Conservation (phyloP, 2,797 vertebrate species). For the Miichthys miiuy region DNA sequence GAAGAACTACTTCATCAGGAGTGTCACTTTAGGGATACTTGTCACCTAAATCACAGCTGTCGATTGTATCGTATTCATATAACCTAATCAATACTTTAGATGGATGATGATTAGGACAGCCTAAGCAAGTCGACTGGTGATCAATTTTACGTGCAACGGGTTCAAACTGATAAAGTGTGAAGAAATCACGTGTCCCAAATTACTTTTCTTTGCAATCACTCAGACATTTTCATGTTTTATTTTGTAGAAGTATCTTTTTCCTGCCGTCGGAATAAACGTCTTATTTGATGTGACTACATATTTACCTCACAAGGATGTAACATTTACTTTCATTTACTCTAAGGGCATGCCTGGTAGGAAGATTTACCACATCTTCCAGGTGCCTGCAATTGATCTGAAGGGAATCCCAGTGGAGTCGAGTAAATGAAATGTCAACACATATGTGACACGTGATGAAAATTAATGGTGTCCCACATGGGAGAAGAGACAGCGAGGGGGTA, state of each 20-base stretch:
- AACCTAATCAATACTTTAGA: constrained; percentile 58
- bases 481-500: constrained; percentile 25
- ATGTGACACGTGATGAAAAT: constrained; percentile 71
- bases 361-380: constrained; percentile 61
- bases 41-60: constrained; percentile 36
- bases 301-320: constrained; percentile 30
- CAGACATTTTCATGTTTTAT: constrained; percentile 7
- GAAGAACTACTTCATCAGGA: constrained; percentile 7
- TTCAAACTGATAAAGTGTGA: constrained; percentile 10
- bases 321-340: constrained; percentile 59
- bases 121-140: constrained; percentile 14
- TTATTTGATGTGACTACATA: constrained; percentile 13
- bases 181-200: constrained; percentile 12
- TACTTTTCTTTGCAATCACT: constrained; percentile 1
- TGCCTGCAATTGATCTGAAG: constrained; percentile 70
- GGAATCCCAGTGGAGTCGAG: constrained; percentile 61
- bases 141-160: constrained; percentile 28
- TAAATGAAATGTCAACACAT: constrained; percentile 80
- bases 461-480: constrained; percentile 57
- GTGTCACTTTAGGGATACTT: not conserved
- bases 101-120: constrained; percentile 63
- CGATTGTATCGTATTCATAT: constrained; percentile 33
- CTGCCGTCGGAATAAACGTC: constrained; percentile 12
- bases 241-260: not conserved
- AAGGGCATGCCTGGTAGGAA: constrained; percentile 58